Percentiles rank a stretch among this genome's conserved stretches.
These are phyloP conservation scores for Gadus macrocephalus DNA, from an alignment of 2,113 vertebrate genomes.

Conservation along the genomic window DNA sequence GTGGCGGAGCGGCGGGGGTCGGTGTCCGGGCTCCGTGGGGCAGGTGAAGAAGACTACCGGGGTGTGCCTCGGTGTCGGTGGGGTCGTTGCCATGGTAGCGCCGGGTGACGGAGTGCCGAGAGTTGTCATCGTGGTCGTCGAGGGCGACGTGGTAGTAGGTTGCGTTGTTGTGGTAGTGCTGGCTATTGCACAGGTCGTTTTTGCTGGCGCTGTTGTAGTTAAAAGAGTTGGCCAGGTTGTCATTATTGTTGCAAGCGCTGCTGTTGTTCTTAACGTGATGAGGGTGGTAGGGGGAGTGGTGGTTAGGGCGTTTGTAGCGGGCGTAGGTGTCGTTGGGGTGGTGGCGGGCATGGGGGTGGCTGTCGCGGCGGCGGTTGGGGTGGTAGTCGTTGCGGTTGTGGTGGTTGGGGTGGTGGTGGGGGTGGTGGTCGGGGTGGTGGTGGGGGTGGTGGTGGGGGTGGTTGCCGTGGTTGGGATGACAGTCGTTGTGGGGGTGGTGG, in stretches of 20 bases:
- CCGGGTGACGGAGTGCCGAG: slow-evolving; percentile 15
- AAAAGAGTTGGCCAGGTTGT: neutral
- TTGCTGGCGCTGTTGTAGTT: slow-evolving; percentile 8
- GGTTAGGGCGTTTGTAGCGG: slow-evolving; percentile 16
- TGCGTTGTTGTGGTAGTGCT: slow-evolving; percentile 1
- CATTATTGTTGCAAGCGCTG: neutral
- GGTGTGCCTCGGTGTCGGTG: slow-evolving; percentile 7
- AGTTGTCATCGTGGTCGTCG: neutral
- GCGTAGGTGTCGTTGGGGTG: neutral
- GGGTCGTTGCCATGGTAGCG: neutral
- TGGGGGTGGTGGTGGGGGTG: neutral
- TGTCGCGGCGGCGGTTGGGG: slow-evolving; percentile 8
- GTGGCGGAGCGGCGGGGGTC: neutral
- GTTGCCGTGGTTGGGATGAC: neutral
- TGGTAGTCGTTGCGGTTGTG: neutral
- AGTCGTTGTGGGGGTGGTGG: neutral
- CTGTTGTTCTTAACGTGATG: neutral
- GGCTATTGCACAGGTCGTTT: slow-evolving; percentile 6
- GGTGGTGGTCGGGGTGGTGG: neutral
- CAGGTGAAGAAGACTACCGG: slow-evolving; percentile 44
- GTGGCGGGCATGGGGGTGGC: neutral
- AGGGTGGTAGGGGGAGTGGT: neutral
- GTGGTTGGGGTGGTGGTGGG: slow-evolving; percentile 3
- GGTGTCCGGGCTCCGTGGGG: slow-evolving; percentile 2
- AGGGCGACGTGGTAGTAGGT: neutral